Evolutionary conservation across 2,113 vertebrate species (phyloP).

Genomic region (Aphyosemion australe): DNA sequence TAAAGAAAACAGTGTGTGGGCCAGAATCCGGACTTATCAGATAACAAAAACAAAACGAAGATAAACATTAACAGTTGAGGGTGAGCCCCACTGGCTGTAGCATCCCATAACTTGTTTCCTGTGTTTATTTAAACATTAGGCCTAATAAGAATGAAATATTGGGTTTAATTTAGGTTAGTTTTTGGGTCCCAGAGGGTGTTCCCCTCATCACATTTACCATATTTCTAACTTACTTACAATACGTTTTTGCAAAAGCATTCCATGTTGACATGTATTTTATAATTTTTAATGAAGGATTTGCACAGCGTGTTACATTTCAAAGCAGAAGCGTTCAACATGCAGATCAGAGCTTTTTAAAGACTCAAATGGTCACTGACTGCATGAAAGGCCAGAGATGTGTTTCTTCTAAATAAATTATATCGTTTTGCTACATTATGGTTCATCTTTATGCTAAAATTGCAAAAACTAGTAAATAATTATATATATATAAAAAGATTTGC

Average conservation of each 20-base stretch:
- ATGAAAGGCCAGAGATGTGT: background rate
- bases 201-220: background rate
- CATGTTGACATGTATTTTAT: background rate
- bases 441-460: background rate
- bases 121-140: constrained; percentile 26
- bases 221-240: background rate
- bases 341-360: background rate
- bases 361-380: background rate
- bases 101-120: constrained; percentile 33
- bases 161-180: constrained; percentile 22
- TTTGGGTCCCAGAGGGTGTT: constrained; percentile 3
- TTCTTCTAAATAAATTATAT: background rate
- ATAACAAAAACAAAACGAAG: constrained; percentile 48
- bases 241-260: background rate
- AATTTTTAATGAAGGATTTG: background rate
- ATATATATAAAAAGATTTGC: too few relatives aligned
- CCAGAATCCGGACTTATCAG: constrained; percentile 47
- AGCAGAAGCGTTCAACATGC: background rate
- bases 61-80: constrained; percentile 40
- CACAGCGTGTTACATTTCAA: background rate
- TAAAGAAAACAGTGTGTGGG: constrained; percentile 49
- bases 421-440: background rate
- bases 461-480: too few relatives aligned
- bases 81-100: constrained; percentile 21
- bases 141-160: constrained; percentile 31